These are phyloP conservation scores for Melieria picta DNA, from an alignment of 2,888 invertebrate genomes.

Conservation along the genomic window DNA sequence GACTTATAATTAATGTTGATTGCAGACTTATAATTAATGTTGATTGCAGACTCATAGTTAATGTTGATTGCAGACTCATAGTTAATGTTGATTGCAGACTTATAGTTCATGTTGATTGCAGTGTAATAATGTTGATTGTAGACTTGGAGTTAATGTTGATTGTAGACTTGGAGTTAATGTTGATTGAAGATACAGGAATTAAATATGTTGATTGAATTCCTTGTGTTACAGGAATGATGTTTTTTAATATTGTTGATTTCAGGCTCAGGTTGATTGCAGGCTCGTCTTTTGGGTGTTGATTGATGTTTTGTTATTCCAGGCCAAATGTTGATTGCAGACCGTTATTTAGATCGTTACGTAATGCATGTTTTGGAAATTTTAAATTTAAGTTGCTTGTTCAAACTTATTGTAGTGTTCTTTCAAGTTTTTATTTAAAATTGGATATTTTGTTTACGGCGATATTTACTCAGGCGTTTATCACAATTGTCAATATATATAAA, in stretches of 20 bases:
- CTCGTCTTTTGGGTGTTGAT: background rate
- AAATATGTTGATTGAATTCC: background rate
- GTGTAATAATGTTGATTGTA: slow-evolving; percentile 5
- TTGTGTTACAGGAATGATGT: background rate
- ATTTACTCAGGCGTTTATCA: too few relatives aligned
- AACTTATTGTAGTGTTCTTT: too few relatives aligned
- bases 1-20: slow-evolving; percentile 15
- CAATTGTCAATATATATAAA: too few relatives aligned
- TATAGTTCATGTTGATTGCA: background rate
- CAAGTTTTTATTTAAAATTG: too few relatives aligned
- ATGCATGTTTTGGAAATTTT: too few relatives aligned
- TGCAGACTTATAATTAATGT: background rate
- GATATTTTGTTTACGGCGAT: too few relatives aligned
- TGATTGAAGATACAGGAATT: background rate
- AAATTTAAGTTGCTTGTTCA: too few relatives aligned
- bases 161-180: slow-evolving; percentile 11
- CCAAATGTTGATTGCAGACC: background rate
- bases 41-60: background rate
- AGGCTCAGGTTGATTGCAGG: slow-evolving; percentile 8
- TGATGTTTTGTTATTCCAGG: background rate
- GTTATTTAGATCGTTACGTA: too few relatives aligned
- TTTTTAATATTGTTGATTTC: background rate
- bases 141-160: slow-evolving; percentile 12
- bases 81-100: slow-evolving; percentile 18
- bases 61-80: slow-evolving; percentile 20